Base-by-base conservation (phyloP, 1,140 invertebrate genomes). In the Ptiloglossa arizonensis region DNA sequence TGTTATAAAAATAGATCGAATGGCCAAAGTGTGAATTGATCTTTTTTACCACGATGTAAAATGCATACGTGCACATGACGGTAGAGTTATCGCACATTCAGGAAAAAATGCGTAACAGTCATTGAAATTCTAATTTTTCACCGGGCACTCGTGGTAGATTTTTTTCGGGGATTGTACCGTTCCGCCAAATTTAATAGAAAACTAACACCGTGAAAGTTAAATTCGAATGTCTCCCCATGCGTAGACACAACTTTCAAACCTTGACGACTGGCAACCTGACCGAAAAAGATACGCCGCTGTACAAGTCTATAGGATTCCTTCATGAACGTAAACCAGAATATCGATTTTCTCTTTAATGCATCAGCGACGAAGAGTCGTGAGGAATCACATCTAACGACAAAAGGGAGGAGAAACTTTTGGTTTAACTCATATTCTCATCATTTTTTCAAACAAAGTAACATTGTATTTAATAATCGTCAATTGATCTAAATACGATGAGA, bases 271-370 rank as follows among this genome's bases (percentile, higher is more conserved):
- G 35, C 63, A 38, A 38, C 50, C 60, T 60, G 67, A 24, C 27
- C 35, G 68, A 63, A 77, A 70, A 48, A 82, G 69, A 79, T 83
- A 83, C 35, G 69, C 75, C 41, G 68, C 46, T 29, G 50, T 78
- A 82, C 78, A 68, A 79, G 75, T 70, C 68, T 48, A 52, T 29
- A 52, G 80, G 64, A 82, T 60, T 77, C 63, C 27, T 57, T 17
- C 46, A 29, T 60, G 48, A 64, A 79, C 48, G 29, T 48, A 52
- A 57, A 54, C n/a, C 27, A 32, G 63, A 79, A 82, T 83, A 83
- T 83, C 76, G 82, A 83, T 82, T 44, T 64, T 27, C 17, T 48
- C 75, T 79, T 82, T 82, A 82, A 82, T 67, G 80, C 46, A n/a
- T 54, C 81, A 57, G 73, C 62, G 52, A 79, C 80, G 63, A 63